Evolutionary conservation across 2,888 invertebrate genomes (phyloP), one percentile per base, ranked within the genome.

Genomic region (Elysia crispata): DNA sequence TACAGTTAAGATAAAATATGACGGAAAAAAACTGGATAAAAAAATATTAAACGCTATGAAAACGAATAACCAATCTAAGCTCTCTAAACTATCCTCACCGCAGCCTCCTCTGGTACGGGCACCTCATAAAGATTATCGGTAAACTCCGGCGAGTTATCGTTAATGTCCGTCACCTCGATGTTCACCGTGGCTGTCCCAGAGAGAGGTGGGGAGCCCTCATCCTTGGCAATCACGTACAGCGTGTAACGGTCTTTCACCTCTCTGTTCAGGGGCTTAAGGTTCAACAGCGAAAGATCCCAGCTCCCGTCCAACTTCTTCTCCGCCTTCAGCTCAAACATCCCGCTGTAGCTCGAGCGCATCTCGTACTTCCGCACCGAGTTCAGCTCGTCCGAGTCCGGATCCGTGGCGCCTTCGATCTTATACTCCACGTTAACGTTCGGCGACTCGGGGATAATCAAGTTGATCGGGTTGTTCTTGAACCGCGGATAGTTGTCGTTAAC

Each of bases 71-170:
- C 60, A 8, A 15, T 3, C n/a, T 23, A 6, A 60, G 15, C n/a
- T 6, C n/a, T 11, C 41, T 60, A 20, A 60, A 60, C 8, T 6
- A 60, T 73, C 20, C 54, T 50, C 20, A 83, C 77, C 75, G 79
- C 77, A 23, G 79, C 74, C 33, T 69, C 41, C 57, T 90, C 89
- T 25, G 83, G 83, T 41, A 89, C 86, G 0, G 87, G 82, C 8
- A 88, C 81, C 62, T 87, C 87, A 77, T 90, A 90, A 64, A 85
- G 77, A 33, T 83, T 74, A 70, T 85, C 83, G 1, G 82, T 79
- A 80, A 90, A 90, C 23, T 79, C 78, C 11, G 90, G 90, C 18
- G 84, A 41, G 76, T 88, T 89, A 75, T 90, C 90, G 77, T 90
- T 90, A 13, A 85, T 81, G 80, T 90, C 90, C 3, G 85, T 84